Evolutionary conservation across 2,888 invertebrate genomes (phyloP), one percentile per base, ranked within the genome.

Genomic region (Deilephila elpenor): DNA sequence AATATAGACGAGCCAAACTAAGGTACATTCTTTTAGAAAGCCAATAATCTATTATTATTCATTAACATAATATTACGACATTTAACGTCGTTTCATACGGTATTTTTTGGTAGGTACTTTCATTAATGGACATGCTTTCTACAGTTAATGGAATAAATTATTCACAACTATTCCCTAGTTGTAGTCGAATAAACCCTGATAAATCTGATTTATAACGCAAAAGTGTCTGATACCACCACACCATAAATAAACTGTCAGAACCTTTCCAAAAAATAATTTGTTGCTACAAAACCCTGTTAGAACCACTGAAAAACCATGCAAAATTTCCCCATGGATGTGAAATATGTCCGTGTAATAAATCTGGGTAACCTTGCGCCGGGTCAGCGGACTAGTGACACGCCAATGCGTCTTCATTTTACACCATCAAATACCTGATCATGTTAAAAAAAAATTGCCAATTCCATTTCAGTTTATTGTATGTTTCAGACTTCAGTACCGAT

Each of bases 361-460:
- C 64, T 62, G 64, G 56, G 62, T 72, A 72, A 59, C 72, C 64
- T 64, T 64, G 32, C 59, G 32, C 11, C 34, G 34, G 72, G 56
- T 56, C 37, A 64, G 56, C 25, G 56, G 56, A n/a, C 34, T 64
- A 34, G 64, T 20, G 34, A 56, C 53, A 37, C 59, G 56, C 59
- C 34, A 53, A 72, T 72, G 72, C 53, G 72, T 72, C 72, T 72
- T 72, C 56, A 64, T 56, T 72, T 72, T 37, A 62, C 53, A 64
- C 32, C 56, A n/a, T 34, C 61, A 32, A 34, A 56, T 72, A n/a
- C n/a, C 53, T 56, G 34, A 75, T 74, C 78, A 78, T 75, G 75
- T 71, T 62, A 51, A n/a, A n/a, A n/a, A n/a, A n/a, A n/a, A n/a
- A n/a, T n/a, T 78, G 72, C 64, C 75, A 79, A 77, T 75, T 76